Conservation (phyloP, 2,888 invertebrate genomes). For the Hirtodrosophila confusa region DNA sequence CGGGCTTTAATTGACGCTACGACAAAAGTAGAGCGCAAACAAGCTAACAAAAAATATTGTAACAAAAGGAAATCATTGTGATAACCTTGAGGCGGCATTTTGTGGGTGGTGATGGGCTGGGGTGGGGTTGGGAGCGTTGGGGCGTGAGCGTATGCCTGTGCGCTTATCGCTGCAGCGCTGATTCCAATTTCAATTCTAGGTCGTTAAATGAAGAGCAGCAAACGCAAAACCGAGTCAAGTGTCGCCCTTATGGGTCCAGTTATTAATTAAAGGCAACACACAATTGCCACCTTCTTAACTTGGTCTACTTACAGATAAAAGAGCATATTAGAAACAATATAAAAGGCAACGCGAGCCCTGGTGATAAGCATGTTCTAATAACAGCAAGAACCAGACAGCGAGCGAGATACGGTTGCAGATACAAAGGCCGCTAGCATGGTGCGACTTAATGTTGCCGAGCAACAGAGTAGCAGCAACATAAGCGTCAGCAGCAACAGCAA, state of each 20-base stretch:
- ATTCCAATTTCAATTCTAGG: too few species aligned
- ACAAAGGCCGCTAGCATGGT: conserved; percentile 77
- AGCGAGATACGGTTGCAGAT: conserved; percentile 11
- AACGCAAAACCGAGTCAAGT: conserved; percentile 27
- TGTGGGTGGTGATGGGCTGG: neutral
- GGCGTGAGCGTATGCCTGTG: too few species aligned
- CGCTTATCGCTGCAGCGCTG: neutral
- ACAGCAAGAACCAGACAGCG: conserved; percentile 5
- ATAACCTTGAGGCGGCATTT: conserved; percentile 15
- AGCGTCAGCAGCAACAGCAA: conserved; percentile 47
- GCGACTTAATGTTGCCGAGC: conserved; percentile 82
- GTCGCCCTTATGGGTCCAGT: conserved; percentile 10
- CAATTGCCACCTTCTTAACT: conserved; percentile 29
- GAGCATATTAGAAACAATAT: neutral
- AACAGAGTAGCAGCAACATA: conserved; percentile 68
- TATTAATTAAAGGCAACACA: conserved; percentile 57
- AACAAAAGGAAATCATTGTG: neutral
- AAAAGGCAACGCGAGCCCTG: conserved; percentile 3
- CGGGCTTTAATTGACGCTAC: conserved; percentile 6
- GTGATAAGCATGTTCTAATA: conserved; percentile 36
- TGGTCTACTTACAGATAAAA: conserved; percentile 45
- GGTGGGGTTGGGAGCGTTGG: neutral
- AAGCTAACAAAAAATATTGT: neutral
- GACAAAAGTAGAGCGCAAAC: conserved; percentile 1
- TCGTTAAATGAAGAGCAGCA: conserved; percentile 16